Evolutionary conservation across 2,888 invertebrate species (phyloP), one percentile per base, ranked within the genome.

Genomic region (Latrodectus hesperus): DNA sequence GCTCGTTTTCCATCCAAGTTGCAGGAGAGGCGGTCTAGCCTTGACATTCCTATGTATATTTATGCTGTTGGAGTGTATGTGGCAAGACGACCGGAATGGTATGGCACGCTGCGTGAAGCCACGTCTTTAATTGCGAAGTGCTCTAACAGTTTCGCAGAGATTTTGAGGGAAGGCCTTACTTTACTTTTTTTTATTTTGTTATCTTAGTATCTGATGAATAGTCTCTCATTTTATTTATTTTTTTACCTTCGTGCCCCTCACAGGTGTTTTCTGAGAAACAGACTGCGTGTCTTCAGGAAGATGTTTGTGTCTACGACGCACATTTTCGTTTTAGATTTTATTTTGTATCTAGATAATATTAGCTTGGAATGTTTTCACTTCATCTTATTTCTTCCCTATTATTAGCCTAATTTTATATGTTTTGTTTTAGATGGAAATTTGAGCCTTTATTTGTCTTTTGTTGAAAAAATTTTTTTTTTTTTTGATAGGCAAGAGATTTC

Each of bases 221-320:
- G 38, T 51, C 70, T 79, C 26, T 76, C 51, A n/a, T 22, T 64
- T 67, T 55, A 49, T 22, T 51, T 9, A 6, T 67, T 77, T 77
- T 68, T 72, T 55, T 71, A 53, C n/a, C 8, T 38, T 68, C 49
- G 53, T 17, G 10, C 65, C 71, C 38, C 60, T 77, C 84, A 77
- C 71, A 72, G 71, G 84, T 83, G 80, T 73, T 75, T 73, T 84
- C 77, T 77, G 53, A 49, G 67, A 77, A 84, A 84, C 84, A 84
- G 84, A 84, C 84, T 77, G 84, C 84, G 84, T 84, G 83, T 70
- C 83, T 77, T 84, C 77, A 17, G 9, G 16, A 77, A 38, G 38
- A 38, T 38, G 53, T 22, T 80, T 80, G 51, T 64, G 80, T 81
- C 80, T 81, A 73, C 80, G 80, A 52, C 72, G 72, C 60, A 81